Percentiles rank a stretch among this genome's conserved stretches.
These are phyloP conservation scores for Tapera naevia DNA, from an alignment of 2,797 vertebrate species.

Conservation along the genomic window DNA sequence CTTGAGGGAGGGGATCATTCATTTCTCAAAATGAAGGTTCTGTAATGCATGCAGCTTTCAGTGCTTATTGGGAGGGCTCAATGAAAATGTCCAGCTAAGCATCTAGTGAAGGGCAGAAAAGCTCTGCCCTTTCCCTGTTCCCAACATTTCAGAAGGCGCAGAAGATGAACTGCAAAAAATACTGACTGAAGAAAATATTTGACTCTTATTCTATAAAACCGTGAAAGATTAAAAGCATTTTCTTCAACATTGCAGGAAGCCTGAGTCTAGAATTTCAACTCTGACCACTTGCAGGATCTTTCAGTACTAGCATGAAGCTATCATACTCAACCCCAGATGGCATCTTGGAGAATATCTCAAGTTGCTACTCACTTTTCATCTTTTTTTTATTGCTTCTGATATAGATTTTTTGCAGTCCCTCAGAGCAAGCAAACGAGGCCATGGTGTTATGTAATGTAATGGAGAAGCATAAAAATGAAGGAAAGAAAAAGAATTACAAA, in stretches of 20 bases:
- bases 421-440: neutral
- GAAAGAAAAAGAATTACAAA: neutral
- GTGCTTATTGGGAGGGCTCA: neutral
- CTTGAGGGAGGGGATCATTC: neutral
- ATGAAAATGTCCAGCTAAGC: neutral
- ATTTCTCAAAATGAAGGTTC: neutral
- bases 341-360: neutral
- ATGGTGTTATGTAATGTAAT: neutral
- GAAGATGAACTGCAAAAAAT: neutral
- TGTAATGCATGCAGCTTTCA: neutral
- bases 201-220: neutral
- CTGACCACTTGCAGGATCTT: neutral
- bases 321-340: neutral
- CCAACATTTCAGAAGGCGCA: neutral
- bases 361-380: neutral
- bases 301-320: neutral
- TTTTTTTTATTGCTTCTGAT: neutral
- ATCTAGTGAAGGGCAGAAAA: neutral
- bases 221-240: neutral
- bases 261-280: neutral
- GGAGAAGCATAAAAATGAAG: neutral
- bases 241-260: neutral
- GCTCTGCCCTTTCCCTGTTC: neutral
- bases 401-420: neutral
- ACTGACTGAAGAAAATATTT: neutral